Evolutionary conservation across 2,113 vertebrate genomes (phyloP).

Genomic region (Podiceps cristatus): DNA sequence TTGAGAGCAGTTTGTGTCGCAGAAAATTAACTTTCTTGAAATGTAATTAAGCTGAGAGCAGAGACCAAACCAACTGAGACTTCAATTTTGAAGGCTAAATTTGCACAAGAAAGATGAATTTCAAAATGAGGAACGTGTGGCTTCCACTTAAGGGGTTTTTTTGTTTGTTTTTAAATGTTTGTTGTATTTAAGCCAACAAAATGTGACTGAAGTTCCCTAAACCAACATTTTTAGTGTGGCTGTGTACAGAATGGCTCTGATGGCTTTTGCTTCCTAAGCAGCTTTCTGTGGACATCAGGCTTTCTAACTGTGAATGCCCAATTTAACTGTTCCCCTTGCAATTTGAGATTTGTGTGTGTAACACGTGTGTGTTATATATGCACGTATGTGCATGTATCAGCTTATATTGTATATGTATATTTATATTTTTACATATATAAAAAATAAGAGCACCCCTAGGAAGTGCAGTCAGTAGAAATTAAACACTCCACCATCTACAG

Average conservation of each 20-base stretch:
- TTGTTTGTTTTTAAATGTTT: not conserved
- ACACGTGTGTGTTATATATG: not conserved
- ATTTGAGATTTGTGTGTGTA: not conserved
- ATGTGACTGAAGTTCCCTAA: not conserved
- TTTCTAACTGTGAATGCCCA: not conserved
- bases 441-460: not conserved
- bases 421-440: too few species aligned
- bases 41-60: not conserved
- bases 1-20: not conserved
- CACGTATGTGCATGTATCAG: not conserved
- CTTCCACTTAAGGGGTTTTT: not conserved
- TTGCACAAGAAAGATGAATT: not conserved
- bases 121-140: not conserved
- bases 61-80: not conserved
- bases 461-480: not conserved
- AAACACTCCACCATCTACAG: not conserved
- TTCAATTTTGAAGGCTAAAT: not conserved
- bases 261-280: slow-evolving; percentile 17
- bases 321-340: not conserved
- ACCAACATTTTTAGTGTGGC: not conserved
- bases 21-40: not conserved
- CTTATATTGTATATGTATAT: too few species aligned
- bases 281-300: not conserved
- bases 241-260: not conserved
- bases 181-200: not conserved